phyloP scores from a whole-genome alignment of 92 coral and sea anemone species.

The Hydrozoanthus gracilis region DNA sequence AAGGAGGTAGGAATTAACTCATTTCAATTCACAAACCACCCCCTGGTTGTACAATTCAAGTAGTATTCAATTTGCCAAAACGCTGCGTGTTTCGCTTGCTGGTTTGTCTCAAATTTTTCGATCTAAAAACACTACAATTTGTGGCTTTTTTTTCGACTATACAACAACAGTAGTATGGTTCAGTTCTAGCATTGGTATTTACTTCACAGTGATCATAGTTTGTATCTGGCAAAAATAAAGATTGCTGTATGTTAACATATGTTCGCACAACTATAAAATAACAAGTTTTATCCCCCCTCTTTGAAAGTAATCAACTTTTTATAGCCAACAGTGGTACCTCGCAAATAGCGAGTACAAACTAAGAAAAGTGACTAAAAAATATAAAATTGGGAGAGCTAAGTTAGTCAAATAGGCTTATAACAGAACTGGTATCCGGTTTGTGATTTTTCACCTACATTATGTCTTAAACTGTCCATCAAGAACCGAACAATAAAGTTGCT shows the following conservation, averaged over 20 bases:
- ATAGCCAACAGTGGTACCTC: no score
- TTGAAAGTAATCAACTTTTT: no score
- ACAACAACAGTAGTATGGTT: no score
- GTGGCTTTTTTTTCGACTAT: neutral
- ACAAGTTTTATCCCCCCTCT: no score
- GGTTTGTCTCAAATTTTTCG: no score
- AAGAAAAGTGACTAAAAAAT: neutral
- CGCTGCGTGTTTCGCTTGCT: no score
- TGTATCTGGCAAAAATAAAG: no score
- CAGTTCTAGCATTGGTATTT: no score
- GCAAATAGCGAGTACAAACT: no score
- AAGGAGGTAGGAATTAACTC: conserved; percentile 1
- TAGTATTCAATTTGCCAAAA: conserved; percentile 9
- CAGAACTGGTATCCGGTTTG: neutral
- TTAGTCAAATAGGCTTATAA: neutral
- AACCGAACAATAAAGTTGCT: neutral
- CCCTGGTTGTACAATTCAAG: conserved; percentile 12
- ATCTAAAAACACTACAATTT: neutral
- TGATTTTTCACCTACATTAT: neutral
- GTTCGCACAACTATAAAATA: neutral
- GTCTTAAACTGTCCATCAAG: neutral
- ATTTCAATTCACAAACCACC: conserved; percentile 34
- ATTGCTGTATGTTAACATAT: no score
- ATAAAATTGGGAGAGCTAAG: neutral
- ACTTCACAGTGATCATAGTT: no score